Evolutionary conservation across 2,797 vertebrate species (phyloP), one percentile per base, ranked within the genome.

Genomic region (Cottoperca gobio): DNA sequence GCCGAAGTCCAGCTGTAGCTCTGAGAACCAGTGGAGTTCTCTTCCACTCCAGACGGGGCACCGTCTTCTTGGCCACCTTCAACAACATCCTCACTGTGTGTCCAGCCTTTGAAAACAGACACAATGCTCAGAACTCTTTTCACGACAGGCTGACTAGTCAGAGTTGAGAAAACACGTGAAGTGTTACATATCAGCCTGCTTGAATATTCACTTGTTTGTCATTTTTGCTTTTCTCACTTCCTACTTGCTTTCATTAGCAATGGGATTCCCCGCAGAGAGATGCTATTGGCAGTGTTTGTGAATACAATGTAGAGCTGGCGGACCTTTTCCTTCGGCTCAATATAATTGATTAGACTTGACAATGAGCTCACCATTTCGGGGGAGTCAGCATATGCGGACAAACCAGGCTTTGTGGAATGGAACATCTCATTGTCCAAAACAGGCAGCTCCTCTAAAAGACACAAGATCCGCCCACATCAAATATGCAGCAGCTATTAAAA

Each of bases 371-470:
- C 98, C 93, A 94, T 94, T 91, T 97, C 94, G 61, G 98, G 97
- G 43, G 92, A 90, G 93, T 97, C 95, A 71, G 94, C 96, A 79
- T 97, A 98, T 2, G 97, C 96, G 42, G 98, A 99, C 87, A 99
- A 93, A 82, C 98, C 98, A 3, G 98, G 97, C 81, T 98, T 98
- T 85, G 97, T 90, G 57, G 96, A 98, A 40, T 97, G 95, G 92
- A 99, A 99, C 88, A 97, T 95, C 92, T 99, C 98, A 72, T 97
- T 97, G 93, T 97, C 95, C 88, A 99, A 70, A 86, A 96, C 78
- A 24, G 96, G 97, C 85, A 96, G 92, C 23, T 90, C 84, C 48
- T 81, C 94, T 97, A 94, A 74, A 86, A 93, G 8, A 91, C 68
- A 91, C 0, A 28, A 90, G 26, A 92, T 87, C 68, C 70, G 53